Evolutionary conservation across 2,113 vertebrate genomes (phyloP).

Genomic region (Trinectes maculatus): DNA sequence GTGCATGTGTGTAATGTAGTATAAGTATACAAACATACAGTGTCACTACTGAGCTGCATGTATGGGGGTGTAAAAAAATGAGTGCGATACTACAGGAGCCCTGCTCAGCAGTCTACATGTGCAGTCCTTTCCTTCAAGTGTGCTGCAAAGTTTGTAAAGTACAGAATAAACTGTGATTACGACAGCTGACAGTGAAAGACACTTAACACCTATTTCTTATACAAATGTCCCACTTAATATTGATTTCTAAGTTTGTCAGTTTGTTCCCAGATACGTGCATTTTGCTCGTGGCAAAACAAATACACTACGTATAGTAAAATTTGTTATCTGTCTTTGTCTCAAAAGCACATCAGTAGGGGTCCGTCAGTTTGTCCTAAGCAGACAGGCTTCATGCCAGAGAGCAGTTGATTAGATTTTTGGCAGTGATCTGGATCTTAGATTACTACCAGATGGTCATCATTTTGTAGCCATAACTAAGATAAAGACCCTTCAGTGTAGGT

Average conservation of each 20-base stretch:
- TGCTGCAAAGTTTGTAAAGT: too few species aligned
- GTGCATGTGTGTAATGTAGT: slow-evolving; percentile 5
- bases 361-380: slow-evolving; percentile 16
- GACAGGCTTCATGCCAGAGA: slow-evolving; percentile 45
- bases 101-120: too few species aligned
- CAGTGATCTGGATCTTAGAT: slow-evolving; percentile 53
- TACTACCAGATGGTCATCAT: slow-evolving; percentile 44
- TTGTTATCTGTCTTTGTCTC: background rate
- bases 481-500: slow-evolving; percentile 30
- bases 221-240: too few species aligned
- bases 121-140: too few species aligned
- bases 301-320: too few species aligned
- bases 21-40: background rate
- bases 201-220: too few species aligned
- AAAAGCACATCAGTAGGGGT: slow-evolving; percentile 34
- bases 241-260: too few species aligned
- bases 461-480: slow-evolving; percentile 50
- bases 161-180: too few species aligned
- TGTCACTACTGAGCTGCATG: background rate
- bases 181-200: too few species aligned
- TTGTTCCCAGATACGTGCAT: too few species aligned
- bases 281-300: too few species aligned
- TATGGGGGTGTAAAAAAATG: background rate
- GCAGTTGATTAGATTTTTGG: slow-evolving; percentile 55
- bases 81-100: too few species aligned